These are phyloP conservation scores for Acanthacorydalis orientalis DNA, from an alignment of 2,888 invertebrate species.

Conservation along the genomic window DNA sequence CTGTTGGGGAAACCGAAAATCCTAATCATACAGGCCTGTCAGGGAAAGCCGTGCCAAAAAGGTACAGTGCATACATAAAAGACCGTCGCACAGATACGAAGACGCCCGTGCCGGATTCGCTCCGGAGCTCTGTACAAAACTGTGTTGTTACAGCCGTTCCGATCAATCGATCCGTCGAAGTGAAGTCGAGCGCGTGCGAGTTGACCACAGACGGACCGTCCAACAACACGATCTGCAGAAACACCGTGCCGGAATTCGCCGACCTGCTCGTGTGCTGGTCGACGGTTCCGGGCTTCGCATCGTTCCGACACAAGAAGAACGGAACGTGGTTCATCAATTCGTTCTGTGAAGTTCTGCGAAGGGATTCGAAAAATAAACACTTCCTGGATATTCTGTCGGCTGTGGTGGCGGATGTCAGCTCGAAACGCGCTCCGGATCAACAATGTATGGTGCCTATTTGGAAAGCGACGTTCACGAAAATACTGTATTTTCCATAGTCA, in stretches of 20 bases:
- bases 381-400: too few relatives aligned
- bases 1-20: slow-evolving; percentile 33
- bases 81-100: too few relatives aligned
- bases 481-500: too few relatives aligned
- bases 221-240: not conserved
- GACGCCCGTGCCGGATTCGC: not conserved
- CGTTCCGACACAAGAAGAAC: slow-evolving; percentile 17
- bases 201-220: slow-evolving; percentile 10
- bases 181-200: slow-evolving; percentile 6
- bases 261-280: slow-evolving; percentile 21
- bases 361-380: slow-evolving; percentile 2
- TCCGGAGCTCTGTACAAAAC: not conserved
- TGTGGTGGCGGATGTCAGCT: too few relatives aligned
- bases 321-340: slow-evolving; percentile 25
- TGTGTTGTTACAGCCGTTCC: slow-evolving; percentile 3
- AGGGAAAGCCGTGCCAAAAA: slow-evolving; percentile 23
- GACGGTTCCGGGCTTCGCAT: slow-evolving; percentile 21
- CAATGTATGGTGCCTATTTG: too few relatives aligned
- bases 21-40: slow-evolving; percentile 39
- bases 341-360: slow-evolving; percentile 17
- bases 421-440: too few relatives aligned
- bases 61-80: too few relatives aligned
- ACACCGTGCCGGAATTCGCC: slow-evolving; percentile 12
- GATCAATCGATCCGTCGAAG: slow-evolving; percentile 5
- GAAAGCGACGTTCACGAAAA: too few relatives aligned